These are phyloP conservation scores for Falco novaeseelandiae DNA, from an alignment of 2,797 vertebrate species.

Conservation along the genomic window DNA sequence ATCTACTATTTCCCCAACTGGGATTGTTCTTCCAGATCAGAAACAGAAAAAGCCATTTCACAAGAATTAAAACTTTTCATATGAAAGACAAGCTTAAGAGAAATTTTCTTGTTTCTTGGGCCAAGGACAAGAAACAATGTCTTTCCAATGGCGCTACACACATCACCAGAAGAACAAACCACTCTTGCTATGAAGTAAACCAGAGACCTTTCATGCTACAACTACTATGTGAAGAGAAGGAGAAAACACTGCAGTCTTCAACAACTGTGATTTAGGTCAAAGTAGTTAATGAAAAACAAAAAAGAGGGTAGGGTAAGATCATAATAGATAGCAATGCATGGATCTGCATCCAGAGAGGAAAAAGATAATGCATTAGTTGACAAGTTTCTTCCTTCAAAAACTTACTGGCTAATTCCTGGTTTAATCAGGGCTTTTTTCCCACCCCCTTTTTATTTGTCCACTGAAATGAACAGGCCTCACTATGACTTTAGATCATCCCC, in stretches of 20 bases:
- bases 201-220: not conserved
- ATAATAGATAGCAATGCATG: not conserved
- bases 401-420: not conserved
- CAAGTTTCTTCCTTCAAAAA: not conserved
- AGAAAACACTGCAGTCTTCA: not conserved
- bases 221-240: not conserved
- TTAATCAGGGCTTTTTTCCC: not conserved
- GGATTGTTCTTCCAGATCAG: not conserved
- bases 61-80: not conserved
- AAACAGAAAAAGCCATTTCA: not conserved
- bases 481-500: fast-evolving
- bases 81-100: not conserved
- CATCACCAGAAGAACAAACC: not conserved
- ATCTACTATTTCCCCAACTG: not conserved
- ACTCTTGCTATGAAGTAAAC: not conserved
- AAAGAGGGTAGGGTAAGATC: not conserved
- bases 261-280: not conserved
- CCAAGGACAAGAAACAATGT: not conserved
- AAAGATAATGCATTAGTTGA: not conserved
- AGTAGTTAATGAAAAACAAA: not conserved
- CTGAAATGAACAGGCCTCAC: not conserved
- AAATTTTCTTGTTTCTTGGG: not conserved
- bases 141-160: not conserved
- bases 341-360: not conserved
- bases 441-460: not conserved